Evolutionary conservation across 2,797 vertebrate genomes (phyloP).

Genomic region (Florisuga fusca): DNA sequence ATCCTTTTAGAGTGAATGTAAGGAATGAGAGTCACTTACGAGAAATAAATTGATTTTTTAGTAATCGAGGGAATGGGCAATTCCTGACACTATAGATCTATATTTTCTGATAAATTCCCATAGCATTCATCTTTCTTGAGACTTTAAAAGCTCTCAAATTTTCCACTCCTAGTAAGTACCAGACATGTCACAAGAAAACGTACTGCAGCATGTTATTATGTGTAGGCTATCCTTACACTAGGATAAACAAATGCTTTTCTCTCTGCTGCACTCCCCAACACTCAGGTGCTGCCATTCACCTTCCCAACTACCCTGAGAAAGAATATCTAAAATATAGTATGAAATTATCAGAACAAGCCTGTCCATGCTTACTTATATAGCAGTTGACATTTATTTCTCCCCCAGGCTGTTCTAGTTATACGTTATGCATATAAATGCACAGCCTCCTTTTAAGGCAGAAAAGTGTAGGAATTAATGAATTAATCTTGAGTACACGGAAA

Average conservation of each 20-base stretch:
- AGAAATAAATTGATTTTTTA: constrained; percentile 69
- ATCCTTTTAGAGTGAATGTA: constrained; percentile 20
- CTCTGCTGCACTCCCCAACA: not conserved
- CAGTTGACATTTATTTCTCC: not conserved
- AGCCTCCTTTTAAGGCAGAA: not conserved
- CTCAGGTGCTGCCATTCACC: not conserved
- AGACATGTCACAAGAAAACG: not conserved
- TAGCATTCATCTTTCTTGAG: not conserved
- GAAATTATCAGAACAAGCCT: not conserved
- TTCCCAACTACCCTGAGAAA: not conserved
- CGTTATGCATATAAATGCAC: not conserved
- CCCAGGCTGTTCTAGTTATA: not conserved
- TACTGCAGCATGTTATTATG: not conserved
- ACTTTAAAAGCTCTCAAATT: not conserved
- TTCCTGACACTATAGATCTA: constrained; percentile 59
- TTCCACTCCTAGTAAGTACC: not conserved
- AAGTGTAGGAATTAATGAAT: not conserved
- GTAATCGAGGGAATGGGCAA: constrained; percentile 8
- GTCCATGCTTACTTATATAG: not conserved
- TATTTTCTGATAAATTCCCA: constrained; percentile 46
- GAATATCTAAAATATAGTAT: not conserved
- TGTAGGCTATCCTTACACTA: not conserved
- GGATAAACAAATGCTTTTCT: not conserved
- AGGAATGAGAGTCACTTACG: constrained; percentile 33
- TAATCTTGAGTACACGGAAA: not conserved